Evolutionary conservation across 2,797 vertebrate genomes (phyloP).

Genomic region (Bovichtus diacanthus): DNA sequence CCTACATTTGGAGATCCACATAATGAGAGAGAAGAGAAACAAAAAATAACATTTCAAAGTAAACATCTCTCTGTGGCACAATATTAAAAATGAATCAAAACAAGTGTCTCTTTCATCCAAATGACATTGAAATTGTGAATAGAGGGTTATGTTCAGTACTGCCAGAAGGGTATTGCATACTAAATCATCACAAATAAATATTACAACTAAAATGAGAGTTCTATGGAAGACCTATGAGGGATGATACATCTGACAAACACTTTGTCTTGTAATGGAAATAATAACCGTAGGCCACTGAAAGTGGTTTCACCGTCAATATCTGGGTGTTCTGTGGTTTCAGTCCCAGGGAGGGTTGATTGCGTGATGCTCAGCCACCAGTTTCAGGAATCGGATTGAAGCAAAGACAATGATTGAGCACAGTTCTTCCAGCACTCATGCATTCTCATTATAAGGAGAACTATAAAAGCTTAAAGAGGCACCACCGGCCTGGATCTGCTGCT

Average conservation of each 20-base stretch:
- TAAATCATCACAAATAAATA: slow-evolving; percentile 15
- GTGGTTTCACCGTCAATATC: slow-evolving; percentile 22
- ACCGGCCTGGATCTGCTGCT: slow-evolving; percentile 1
- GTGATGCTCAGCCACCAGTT: slow-evolving; percentile 26
- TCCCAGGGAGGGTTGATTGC: slow-evolving; percentile 18
- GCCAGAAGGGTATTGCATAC: slow-evolving; percentile 27
- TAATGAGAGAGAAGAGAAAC: slow-evolving; percentile 30
- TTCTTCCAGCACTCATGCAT: slow-evolving; percentile 25
- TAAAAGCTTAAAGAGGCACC: slow-evolving; percentile 10
- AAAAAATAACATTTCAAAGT: slow-evolving; percentile 44
- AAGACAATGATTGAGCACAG: slow-evolving; percentile 39
- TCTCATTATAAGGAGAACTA: slow-evolving; percentile 38
- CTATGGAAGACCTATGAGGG: not conserved
- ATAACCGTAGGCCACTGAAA: not conserved
- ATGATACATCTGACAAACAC: slow-evolving; percentile 7
- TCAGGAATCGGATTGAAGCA: slow-evolving; percentile 28
- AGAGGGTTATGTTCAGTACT: not conserved
- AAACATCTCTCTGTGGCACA: slow-evolving; percentile 25
- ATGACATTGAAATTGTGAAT: slow-evolving; percentile 16
- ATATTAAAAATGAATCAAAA: slow-evolving; percentile 59
- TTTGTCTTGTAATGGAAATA: slow-evolving; percentile 15
- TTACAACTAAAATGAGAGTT: not conserved
- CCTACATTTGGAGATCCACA: slow-evolving; percentile 9
- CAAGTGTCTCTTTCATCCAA: slow-evolving; percentile 34
- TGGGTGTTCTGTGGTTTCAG: slow-evolving; percentile 14